Evolutionary conservation across 2,113 vertebrate species (phyloP).

Genomic region (sheep (Ovis aries)): DNA sequence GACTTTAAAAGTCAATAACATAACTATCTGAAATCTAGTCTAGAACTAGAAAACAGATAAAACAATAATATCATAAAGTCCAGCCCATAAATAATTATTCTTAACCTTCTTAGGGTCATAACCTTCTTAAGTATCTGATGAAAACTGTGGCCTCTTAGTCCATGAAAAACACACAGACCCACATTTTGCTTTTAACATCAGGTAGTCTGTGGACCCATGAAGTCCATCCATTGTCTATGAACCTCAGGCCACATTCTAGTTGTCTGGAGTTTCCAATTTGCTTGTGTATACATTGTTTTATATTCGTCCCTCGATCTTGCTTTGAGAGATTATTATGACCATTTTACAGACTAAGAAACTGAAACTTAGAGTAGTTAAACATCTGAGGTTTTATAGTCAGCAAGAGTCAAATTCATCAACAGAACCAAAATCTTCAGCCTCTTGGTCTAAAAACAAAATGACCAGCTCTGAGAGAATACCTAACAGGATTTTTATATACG

Average conservation of each 20-base stretch:
- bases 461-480: neutral
- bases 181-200: neutral
- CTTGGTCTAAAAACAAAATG: neutral
- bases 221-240: neutral
- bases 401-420: neutral
- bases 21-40: neutral
- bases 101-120: neutral
- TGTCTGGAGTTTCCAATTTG: neutral
- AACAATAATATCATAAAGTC: neutral
- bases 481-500: neutral
- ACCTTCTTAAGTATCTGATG: neutral
- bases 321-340: neutral
- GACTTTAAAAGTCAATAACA: neutral
- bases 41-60: neutral
- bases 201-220: neutral
- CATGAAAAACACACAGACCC: neutral
- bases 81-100: neutral
- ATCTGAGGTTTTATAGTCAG: neutral
- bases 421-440: neutral
- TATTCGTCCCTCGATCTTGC: neutral
- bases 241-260: neutral
- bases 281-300: neutral
- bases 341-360: neutral
- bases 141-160: neutral
- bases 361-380: neutral